Conservation (phyloP, 2,888 invertebrate species). For the Mythimna pallens region DNA sequence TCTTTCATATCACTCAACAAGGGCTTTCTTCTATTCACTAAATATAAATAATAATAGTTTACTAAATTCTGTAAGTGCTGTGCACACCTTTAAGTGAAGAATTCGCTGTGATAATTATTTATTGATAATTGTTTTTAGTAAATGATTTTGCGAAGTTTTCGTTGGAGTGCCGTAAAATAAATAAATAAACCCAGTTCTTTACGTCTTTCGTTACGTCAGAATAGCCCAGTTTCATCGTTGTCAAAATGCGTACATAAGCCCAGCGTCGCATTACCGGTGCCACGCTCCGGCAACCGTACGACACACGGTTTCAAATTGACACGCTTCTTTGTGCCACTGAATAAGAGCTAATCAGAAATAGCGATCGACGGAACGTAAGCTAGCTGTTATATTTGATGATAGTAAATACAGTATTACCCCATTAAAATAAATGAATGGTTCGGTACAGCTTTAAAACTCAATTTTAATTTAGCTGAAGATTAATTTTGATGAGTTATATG, state of each 20-base stretch:
- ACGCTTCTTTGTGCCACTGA: constrained; percentile 75
- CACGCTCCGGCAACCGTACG: constrained; percentile 71
- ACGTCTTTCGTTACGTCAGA: constrained; percentile 3
- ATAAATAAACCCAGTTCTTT: neutral
- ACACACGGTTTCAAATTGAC: constrained; percentile 82
- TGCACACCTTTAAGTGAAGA: too few relatives aligned
- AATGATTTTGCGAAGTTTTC: too few relatives aligned
- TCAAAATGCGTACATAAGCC: constrained; percentile 25
- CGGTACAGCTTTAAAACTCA: constrained; percentile 19
- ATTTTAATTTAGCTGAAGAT: constrained; percentile 32
- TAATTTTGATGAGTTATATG: constrained; percentile 43
- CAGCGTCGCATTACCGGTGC: constrained; percentile 54
- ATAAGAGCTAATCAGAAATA: constrained; percentile 64
- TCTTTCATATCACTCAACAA: too few relatives aligned
- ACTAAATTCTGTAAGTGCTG: too few relatives aligned
- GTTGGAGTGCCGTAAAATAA: too few relatives aligned
- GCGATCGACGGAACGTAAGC: constrained; percentile 53
- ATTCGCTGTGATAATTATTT: too few relatives aligned
- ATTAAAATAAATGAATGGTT: constrained; percentile 41
- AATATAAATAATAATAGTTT: too few relatives aligned
- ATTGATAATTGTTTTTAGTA: too few relatives aligned
- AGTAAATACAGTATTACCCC: constrained; percentile 52
- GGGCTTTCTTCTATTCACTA: too few relatives aligned
- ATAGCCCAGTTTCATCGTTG: constrained; percentile 9
- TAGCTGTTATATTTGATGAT: constrained; percentile 52